Evolutionary conservation across 1,140 invertebrate species (phyloP).

Genomic region (Drosophila sp.): DNA sequence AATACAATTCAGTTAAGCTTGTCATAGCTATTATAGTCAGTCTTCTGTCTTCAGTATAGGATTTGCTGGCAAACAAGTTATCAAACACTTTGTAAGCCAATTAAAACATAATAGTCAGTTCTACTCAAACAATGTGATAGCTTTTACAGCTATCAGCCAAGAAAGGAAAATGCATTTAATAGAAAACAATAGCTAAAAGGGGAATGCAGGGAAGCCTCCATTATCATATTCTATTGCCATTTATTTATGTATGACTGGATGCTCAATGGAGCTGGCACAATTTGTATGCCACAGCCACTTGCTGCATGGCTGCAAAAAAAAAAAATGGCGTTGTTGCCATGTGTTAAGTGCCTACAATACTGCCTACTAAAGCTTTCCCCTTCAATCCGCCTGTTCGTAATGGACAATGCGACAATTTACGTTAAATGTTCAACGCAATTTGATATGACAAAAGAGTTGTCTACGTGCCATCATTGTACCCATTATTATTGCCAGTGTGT

Average conservation of each 20-base stretch:
- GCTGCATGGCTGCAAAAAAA: background rate
- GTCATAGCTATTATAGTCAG: constrained; percentile 3
- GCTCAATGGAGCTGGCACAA: constrained; percentile 23
- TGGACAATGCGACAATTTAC: constrained; percentile 76
- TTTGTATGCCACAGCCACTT: constrained; percentile 17
- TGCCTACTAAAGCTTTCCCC: background rate
- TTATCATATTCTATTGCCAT: constrained; percentile 19
- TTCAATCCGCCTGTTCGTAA: background rate
- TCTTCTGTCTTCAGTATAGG: constrained; percentile 7
- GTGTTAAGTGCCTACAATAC: constrained; percentile 73
- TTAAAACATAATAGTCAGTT: constrained; percentile 56
- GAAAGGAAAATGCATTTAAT: constrained; percentile 21
- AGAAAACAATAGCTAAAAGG: constrained; percentile 25
- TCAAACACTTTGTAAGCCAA: constrained; percentile 62
- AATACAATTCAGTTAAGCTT: constrained; percentile 22
- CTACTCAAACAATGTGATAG: constrained; percentile 18
- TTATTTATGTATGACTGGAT: constrained; percentile 8
- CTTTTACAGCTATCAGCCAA: constrained; percentile 17
- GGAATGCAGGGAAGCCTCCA: background rate
- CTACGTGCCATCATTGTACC: constrained; percentile 73
- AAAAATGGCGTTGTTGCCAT: constrained; percentile 29
- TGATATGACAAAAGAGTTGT: constrained; percentile 83
- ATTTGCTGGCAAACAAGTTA: constrained; percentile 34
- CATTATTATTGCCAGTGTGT: constrained; percentile 67
- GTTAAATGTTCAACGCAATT: constrained; percentile 81